Base-by-base conservation (phyloP, 2,797 vertebrate species). In the Melanotaenia nigrans region DNA sequence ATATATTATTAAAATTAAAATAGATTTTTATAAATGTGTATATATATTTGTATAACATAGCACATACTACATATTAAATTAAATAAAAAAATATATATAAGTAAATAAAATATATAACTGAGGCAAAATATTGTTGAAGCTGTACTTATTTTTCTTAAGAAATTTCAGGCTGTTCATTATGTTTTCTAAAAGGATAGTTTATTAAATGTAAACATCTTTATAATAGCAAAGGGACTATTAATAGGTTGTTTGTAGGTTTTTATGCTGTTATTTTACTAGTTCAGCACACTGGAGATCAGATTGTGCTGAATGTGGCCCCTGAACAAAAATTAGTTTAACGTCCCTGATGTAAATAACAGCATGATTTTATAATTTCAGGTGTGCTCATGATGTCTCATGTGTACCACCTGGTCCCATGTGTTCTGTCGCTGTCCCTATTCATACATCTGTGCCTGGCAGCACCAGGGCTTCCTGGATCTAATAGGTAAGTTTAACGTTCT, bases 401-500 rank as follows among this genome's bases (percentile, higher is more conserved):
- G 73, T 69, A 54, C 58, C 77, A 73, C 75, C 59, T 61, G 33
- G 54, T 79, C 36, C 64, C 63, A 12, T 54, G 59, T 68, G 57
- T 88, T 49, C 68, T 91, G 18, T 78, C 35, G 24, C 40, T 91
- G 51, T 56, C 73, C 30, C 73, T 92, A 63, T 72, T 93, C 11
- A 49, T 71, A 1, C 76, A 86, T 28, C 45, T 81, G 75, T 78
- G 85, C 75, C 67, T 80, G 66, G 81, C 88, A 68, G 92, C 90
- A 40, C 92, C 92, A 16, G 92, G 92, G 51, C 54, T 72, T 24
- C 71, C 89, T 20, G 88, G 69, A 13, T 28, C 77, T 53, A 60
- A 83, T 28, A 88, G 90, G 93, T 93, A 77, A 81, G 1, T 42
- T 36, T 51, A 28, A n/a, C 7, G 32, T 38, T 54, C 10, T 38